phyloP scores from a whole-genome alignment of 2,113 vertebrate genomes.

The Vicugna pacos region DNA sequence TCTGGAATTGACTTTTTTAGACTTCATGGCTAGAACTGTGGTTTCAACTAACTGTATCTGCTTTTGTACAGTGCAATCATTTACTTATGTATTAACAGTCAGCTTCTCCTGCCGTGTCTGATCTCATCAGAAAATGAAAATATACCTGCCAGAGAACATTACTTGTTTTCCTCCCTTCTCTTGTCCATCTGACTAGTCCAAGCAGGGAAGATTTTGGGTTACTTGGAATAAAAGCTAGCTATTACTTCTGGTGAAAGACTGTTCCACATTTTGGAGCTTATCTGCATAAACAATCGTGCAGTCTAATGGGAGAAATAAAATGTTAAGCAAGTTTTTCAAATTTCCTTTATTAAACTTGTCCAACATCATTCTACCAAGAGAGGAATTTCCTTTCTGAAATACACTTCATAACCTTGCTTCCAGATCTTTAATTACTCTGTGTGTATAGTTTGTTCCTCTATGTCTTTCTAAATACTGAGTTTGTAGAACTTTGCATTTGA shows the following conservation, averaged over 20 bases:
- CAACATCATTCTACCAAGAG: not conserved
- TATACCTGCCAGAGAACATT: not conserved
- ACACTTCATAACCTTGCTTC: not conserved
- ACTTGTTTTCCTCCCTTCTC: not conserved
- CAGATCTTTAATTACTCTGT: not conserved
- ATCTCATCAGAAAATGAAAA: conserved; percentile 41
- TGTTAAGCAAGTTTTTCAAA: not conserved
- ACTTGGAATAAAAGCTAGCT: not conserved
- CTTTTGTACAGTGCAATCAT: not conserved
- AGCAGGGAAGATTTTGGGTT: not conserved
- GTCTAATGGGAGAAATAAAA: not conserved
- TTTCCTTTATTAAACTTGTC: not conserved
- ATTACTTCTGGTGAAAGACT: not conserved
- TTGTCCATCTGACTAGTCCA: not conserved
- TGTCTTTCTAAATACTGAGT: conserved; percentile 35
- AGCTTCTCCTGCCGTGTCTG: conserved; percentile 5
- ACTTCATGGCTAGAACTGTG: not conserved
- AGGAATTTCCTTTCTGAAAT: conserved; percentile 41
- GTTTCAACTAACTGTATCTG: conserved; percentile 49
- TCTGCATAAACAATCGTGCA: not conserved
- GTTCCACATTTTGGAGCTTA: not conserved
- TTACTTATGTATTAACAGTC: not conserved
- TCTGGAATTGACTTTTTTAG: conserved; percentile 32
- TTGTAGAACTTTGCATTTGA: not conserved
- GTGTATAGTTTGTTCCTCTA: not conserved